These are phyloP conservation scores for Cryptocephalus primarius DNA, from an alignment of 2,888 invertebrate genomes.

Conservation along the genomic window DNA sequence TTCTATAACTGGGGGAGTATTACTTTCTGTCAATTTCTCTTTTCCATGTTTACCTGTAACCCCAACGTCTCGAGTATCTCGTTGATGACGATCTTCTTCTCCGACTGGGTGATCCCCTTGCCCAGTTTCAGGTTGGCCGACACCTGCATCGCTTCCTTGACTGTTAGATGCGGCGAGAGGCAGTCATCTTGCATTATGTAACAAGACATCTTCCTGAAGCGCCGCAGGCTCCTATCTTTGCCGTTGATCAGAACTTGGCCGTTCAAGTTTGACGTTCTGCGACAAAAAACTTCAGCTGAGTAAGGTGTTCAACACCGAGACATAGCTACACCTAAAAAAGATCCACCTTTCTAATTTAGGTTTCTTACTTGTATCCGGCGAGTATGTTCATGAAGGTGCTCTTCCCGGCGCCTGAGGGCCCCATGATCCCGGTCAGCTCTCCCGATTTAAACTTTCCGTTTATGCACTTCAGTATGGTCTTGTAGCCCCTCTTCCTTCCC, in stretches of 20 bases:
- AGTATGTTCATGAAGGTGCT: conserved; percentile 82
- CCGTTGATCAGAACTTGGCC: conserved; percentile 84
- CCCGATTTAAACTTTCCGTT: conserved; percentile 83
- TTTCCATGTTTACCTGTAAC: background rate
- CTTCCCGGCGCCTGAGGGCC: conserved; percentile 75
- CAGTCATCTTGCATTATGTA: conserved; percentile 97
- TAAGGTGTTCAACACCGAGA: too few species aligned
- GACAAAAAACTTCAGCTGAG: too few species aligned
- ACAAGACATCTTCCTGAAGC: conserved; percentile 87
- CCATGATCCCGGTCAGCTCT: conserved; percentile 93
- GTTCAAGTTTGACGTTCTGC: conserved; percentile 71
- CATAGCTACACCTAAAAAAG: too few species aligned
- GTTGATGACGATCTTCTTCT: conserved; percentile 70
- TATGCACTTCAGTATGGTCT: conserved; percentile 65
- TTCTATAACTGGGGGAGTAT: too few species aligned
- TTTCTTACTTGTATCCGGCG: conserved; percentile 77
- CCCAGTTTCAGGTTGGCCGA: conserved; percentile 88
- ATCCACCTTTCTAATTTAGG: too few species aligned
- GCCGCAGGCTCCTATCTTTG: conserved; percentile 71
- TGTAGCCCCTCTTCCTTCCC: conserved; percentile 68
- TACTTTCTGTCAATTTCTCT: too few species aligned
- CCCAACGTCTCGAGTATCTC: conserved; percentile 63
- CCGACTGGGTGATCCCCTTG: conserved; percentile 58
- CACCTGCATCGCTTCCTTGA: conserved; percentile 86
- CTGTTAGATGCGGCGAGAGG: conserved; percentile 78